Base-by-base conservation (phyloP, 2,113 vertebrate genomes). In the Oreochromis spilurus region DNA sequence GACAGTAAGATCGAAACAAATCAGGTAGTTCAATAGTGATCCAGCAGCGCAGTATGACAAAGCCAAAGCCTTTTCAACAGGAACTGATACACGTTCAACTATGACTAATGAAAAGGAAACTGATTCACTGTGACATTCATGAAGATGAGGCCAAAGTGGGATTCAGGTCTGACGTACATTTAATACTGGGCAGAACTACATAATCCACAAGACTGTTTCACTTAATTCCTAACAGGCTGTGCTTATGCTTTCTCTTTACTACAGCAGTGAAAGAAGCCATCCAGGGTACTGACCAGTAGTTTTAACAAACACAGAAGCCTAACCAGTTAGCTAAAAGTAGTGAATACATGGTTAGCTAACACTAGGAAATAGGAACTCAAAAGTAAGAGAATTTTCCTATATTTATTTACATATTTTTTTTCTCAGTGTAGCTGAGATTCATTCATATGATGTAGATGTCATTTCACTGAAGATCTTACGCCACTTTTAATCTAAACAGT, bases 21-120 rank as follows among this genome's bases (percentile, higher is more conserved):
- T 48, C 9, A 0, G 2, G 21, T 72, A 72, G 21, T 17, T 29
- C 14, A 11, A 6, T 45, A 45, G 0, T 78, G 45, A 52, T 52
- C 5, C 19, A 52, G 50, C 65, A 45, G 7, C 24, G 21, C 65
- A 45, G 14, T 0, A 72, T 72, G 67, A 45, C 40, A 72, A 45
- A 67, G 34, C 34, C 34, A 67, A 40, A 72, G 8, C 38, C 1
- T 72, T 72, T 72, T 72, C 38, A 72, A 1, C 38, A 45, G 38
- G 21, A 72, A 45, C n/a, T 16, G 36, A 45, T 43, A 72, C 38
- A 45, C 1, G 2, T 16, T 45, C 21, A 67, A 21, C 29, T n/a
- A 38, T 38, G 34, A 70, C 2, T 70, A 70, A 43, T 24, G 13
- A 1, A 24, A 70, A 43, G 21, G 38, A 70, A 70, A 43, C 4